Evolutionary conservation across 2,888 invertebrate genomes (phyloP), one percentile per base, ranked within the genome.

Genomic region (Drosophila glabriapex): DNA sequence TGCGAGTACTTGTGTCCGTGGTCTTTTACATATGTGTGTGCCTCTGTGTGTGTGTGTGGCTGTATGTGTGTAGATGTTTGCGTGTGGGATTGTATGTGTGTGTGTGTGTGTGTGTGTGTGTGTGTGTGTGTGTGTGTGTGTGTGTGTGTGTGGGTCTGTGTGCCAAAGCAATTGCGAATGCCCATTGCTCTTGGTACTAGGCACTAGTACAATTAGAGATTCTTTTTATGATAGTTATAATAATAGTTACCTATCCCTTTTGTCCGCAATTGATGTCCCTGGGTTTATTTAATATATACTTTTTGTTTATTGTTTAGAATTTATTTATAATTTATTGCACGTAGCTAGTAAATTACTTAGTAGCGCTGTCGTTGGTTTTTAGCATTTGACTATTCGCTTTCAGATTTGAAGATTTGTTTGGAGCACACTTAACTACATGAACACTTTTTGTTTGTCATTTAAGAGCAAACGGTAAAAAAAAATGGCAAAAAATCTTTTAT

Each of bases 401-500:
- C 29, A 46, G 58, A 31, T 66, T 31, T 65, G 22, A 55, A 43
- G 49, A 75, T 83, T 73, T 49, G 31, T 69, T 67, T 65, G 68
- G 52, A 65, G 60, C 78, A 72, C 78, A 79, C 68, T 79, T 79
- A 78, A 78, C 79, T 79, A 78, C 50, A 68, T 85, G 85, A 85
- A 85, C 87, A 87, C 85, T 82, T 82, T 76, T 61, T 76, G 84
- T 82, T 69, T 77, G 66, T 61, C 67, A 65, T 64, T 81, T 65
- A 64, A 66, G 73, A 64, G 71, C 72, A 83, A 85, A 85, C 83
- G 67, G 69, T 80, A 73, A 84, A 87, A 84, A 85, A 85, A 84
- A 77, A 67, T 77, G 65, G 54, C 78, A 85, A 85, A 86, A 85
- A 85, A 78, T 76, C 62, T 75, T 75, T 74, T 73, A 84, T 69